Percentiles rank a stretch among this genome's conserved stretches.
Evolutionary conservation across 2,797 vertebrate genomes (phyloP).

Genomic region (Hypotaenidia philippensis): DNA sequence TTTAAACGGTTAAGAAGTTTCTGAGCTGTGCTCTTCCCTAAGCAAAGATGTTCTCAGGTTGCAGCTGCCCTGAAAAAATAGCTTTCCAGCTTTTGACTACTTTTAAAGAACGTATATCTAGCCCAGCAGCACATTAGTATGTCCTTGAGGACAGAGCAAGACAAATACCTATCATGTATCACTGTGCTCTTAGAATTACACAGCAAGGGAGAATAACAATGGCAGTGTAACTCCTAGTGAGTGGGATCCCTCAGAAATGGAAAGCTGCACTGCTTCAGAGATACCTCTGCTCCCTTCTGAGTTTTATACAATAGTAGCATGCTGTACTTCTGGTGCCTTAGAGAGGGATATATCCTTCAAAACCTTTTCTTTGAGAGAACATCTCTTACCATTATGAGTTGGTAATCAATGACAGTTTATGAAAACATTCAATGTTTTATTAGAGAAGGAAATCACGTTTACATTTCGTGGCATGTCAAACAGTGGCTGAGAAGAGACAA

Average conservation of each 20-base stretch:
- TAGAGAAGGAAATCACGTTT: slow-evolving; percentile 24
- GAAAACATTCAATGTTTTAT: slow-evolving; percentile 30
- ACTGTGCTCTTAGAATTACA: slow-evolving; percentile 16
- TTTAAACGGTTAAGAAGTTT: slow-evolving; percentile 61
- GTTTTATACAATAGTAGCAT: neutral
- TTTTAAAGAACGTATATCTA: slow-evolving; percentile 54
- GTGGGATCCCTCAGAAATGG: neutral
- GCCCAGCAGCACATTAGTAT: slow-evolving; percentile 48
- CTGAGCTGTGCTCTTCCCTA: slow-evolving; percentile 2
- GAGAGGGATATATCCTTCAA: neutral
- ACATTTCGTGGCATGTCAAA: slow-evolving; percentile 17
- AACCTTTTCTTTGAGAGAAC: neutral
- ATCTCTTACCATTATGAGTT: neutral
- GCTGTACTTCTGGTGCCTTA: neutral
- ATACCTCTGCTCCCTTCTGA: neutral
- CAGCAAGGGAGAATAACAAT: neutral
- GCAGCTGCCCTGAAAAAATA: slow-evolving; percentile 39
- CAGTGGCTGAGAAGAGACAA: slow-evolving; percentile 26
- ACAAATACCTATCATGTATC: slow-evolving; percentile 5
- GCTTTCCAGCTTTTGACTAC: slow-evolving; percentile 15
- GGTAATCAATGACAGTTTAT: slow-evolving; percentile 15
- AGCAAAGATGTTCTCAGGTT: slow-evolving; percentile 57
- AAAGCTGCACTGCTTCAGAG: neutral
- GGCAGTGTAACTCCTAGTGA: neutral
- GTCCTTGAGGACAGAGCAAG: slow-evolving; percentile 54